Conservation (phyloP, 2,797 vertebrate genomes). For the Brachyalestes nurse region DNA sequence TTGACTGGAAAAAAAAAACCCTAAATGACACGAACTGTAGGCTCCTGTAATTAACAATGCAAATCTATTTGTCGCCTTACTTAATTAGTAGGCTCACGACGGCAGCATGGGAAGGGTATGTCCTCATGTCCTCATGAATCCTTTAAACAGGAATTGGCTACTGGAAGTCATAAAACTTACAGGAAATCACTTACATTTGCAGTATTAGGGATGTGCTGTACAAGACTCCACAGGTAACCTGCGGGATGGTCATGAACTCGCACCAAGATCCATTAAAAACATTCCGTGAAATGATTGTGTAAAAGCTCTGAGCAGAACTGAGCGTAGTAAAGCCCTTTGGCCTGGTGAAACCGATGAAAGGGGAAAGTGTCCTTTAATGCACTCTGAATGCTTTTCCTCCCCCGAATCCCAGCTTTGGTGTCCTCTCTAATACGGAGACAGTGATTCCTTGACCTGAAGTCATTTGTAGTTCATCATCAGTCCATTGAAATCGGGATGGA, state of each 20-base stretch:
- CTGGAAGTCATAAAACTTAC: slow-evolving; percentile 1
- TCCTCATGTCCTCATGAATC: not conserved
- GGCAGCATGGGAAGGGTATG: slow-evolving; percentile 36
- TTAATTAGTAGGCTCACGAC: slow-evolving; percentile 5
- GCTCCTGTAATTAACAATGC: slow-evolving; percentile 37
- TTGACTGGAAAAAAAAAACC: slow-evolving; percentile 8
- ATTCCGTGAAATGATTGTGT: not conserved
- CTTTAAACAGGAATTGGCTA: slow-evolving; percentile 5
- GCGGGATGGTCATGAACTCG: slow-evolving; percentile 5
- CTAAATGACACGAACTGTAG: slow-evolving; percentile 26
- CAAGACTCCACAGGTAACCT: slow-evolving; percentile 60
- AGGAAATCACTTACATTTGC: slow-evolving; percentile 32
- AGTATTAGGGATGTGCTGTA: slow-evolving; percentile 30
- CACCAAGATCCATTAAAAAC: slow-evolving; percentile 5
- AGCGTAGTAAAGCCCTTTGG: not conserved
- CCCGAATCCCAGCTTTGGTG: not conserved
- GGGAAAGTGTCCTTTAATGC: not conserved
- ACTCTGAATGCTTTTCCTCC: not conserved
- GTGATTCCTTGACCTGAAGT: slow-evolving; percentile 9
- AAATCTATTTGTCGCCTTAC: slow-evolving; percentile 27
- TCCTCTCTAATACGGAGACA: slow-evolving; percentile 26
- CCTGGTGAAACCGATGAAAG: not conserved
- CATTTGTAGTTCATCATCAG: not conserved
- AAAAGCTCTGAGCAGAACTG: not conserved
- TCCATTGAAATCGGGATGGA: no score